Evolutionary conservation across 2,888 invertebrate genomes (phyloP).

Genomic region (Pollenia labialis): DNA sequence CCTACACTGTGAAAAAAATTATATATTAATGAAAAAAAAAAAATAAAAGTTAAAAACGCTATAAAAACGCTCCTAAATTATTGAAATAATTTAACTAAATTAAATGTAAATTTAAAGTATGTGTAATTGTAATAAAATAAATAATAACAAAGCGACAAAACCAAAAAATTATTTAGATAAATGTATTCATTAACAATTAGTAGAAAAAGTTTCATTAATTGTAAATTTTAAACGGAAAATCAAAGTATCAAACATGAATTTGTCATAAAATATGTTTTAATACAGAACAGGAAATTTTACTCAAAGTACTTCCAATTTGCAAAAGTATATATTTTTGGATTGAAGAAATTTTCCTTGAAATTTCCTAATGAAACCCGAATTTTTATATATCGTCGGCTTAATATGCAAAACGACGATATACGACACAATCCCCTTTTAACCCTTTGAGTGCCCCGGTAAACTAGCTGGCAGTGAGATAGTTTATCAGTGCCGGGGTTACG

Average conservation of each 20-base stretch:
- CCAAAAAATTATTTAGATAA: not conserved
- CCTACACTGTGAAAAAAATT: slow-evolving; percentile 54
- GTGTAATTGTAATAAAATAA: slow-evolving; percentile 45
- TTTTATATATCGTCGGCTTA: too few species aligned
- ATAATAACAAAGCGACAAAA: slow-evolving; percentile 12
- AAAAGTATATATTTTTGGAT: too few species aligned
- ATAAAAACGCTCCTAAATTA: slow-evolving; percentile 29
- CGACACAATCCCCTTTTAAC: too few species aligned
- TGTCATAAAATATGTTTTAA: slow-evolving; percentile 27
- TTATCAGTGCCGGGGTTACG: too few species aligned
- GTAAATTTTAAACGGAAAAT: slow-evolving; percentile 6
- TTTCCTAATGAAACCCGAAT: too few species aligned
- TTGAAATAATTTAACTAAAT: slow-evolving; percentile 14
- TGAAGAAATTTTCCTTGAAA: too few species aligned
- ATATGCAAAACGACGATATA: too few species aligned
- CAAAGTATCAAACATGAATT: not conserved
- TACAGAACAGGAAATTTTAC: not conserved
- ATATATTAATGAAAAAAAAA: slow-evolving; percentile 24
- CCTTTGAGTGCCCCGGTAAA: too few species aligned
- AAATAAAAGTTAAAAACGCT: slow-evolving; percentile 13
- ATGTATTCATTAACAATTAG: slow-evolving; percentile 28
- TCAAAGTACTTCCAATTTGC: too few species aligned
- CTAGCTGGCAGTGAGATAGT: too few species aligned
- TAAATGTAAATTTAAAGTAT: slow-evolving; percentile 29
- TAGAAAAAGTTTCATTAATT: slow-evolving; percentile 25